Evolutionary conservation across 2,113 vertebrate genomes (phyloP).

Genomic region (Stegastes partitus): DNA sequence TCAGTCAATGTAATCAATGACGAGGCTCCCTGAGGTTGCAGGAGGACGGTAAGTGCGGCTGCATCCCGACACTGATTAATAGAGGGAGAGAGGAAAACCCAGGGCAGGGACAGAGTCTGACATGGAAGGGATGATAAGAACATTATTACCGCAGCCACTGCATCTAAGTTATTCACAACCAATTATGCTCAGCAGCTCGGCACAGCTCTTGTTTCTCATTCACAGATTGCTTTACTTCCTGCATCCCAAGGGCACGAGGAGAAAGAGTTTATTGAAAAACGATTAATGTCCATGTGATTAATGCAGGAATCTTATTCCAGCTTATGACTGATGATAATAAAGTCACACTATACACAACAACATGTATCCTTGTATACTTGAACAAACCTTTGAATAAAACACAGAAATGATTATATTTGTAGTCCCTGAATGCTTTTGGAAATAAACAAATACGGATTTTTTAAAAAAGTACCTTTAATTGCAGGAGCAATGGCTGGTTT

Average conservation of each 20-base stretch:
- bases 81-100: constrained; percentile 58
- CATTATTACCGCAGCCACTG: constrained; percentile 65
- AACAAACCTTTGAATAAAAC: constrained; percentile 14
- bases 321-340: constrained; percentile 48
- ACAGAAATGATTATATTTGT: background rate
- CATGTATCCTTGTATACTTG: background rate
- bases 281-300: constrained; percentile 63
- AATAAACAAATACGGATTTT: constrained; percentile 8
- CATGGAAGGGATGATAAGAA: constrained; percentile 68
- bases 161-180: constrained; percentile 69
- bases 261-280: constrained; percentile 63
- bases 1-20: constrained; percentile 66
- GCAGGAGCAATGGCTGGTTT: constrained; percentile 1
- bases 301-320: constrained; percentile 49
- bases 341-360: constrained; percentile 11
- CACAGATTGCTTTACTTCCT: constrained; percentile 61
- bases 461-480: constrained; percentile 3
- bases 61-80: constrained; percentile 73
- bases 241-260: constrained; percentile 59
- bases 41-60: constrained; percentile 42
- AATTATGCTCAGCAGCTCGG: constrained; percentile 67
- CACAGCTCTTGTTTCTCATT: constrained; percentile 55
- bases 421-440: background rate
- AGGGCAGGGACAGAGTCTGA: constrained; percentile 50
- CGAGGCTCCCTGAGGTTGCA: constrained; percentile 50